Evolutionary conservation across 2,888 invertebrate genomes (phyloP), one percentile per base, ranked within the genome.

Genomic region (Junonia oenone): DNA sequence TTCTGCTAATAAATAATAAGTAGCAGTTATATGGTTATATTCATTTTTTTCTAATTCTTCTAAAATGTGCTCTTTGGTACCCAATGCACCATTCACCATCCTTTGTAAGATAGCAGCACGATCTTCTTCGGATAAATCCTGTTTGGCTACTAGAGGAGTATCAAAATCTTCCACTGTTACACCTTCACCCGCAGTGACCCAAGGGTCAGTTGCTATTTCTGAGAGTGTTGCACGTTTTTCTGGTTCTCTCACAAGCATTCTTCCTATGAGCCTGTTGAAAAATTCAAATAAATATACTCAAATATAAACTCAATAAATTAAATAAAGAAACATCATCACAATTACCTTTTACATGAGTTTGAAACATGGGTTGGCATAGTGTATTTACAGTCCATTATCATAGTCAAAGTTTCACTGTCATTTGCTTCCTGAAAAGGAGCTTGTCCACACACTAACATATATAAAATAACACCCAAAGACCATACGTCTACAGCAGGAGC

Each of bases 321-420:
- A 51, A 38, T 38, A 48, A 22, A 26, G 22, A 46, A 11, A 45
- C 6, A 13, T 52, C 45, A 27, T n/a, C 8, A 6, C 13, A 22
- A 13, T 13, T 62, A 96, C 96, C 93, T 93, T 89, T 94, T 94
- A 85, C 99, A 99, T 58, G 94, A 93, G 51, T 92, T 91, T 9
- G 98, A 96, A 63, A 99, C 94, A 85, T 97, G 96, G 26, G 92
- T 83, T 52, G 99, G 98, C 73, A 98, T 95, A 56, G 95, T 94
- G 81, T 98, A 99, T 91, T 98, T 98, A 91, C 99, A 99, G 86
- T 99, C 99, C 97, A 99, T 98, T 66, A 99, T 99, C 97, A 98
- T 99, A 27, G 98, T 99, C 53, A 99, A 91, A 0, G 99, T 99
- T 92, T 99, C 99, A 72, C 98, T 98, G 86, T 99, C 99, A 84